Evolutionary conservation across 1,140 invertebrate genomes (phyloP), one percentile per base, ranked within the genome.

Genomic region (Megalonaias nervosa): DNA sequence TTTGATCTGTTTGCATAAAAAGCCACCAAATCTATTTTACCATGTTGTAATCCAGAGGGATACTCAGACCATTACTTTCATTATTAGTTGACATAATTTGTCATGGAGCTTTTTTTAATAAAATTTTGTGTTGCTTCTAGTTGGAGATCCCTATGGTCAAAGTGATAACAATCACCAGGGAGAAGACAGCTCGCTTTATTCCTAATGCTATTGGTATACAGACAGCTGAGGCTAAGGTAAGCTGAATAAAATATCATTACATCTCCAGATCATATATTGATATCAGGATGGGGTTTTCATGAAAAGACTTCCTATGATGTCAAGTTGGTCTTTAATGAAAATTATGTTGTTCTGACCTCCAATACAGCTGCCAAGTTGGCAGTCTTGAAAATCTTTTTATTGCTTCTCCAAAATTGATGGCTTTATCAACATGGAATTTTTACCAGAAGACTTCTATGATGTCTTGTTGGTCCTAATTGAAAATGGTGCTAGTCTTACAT

Each of bases 161-260:
- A 67, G 95, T 98, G 31, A 92, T 95, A 59, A 94, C 94, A 85
- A 95, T 98, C 75, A 96, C 95, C 48, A 96, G 97, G 87, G 96
- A 97, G 91, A 96, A 96, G 92, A 97, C 96, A 77, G 96, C 96
- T 4, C 93, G 95, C 79, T 96, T 98, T 71, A 92, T 93, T 81
- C 96, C 96, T 56, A 98, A 98, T 91, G 96, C 96, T 31, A 95
- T 98, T 65, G 96, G 96, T 23, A 93, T 98, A 23, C 93, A 94
- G 57, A 96, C 95, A n/a, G 91, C 93, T 48, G 94, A 95, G 79
- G 95, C 96, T 84, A 95, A 96, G 77, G 91, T 91, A 81, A 75
- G 76, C n/a, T 17, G 21, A 19, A 26, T 17, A 74, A 19, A 38
- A 58, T 56, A 19, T 31, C 26, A 31, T 31, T 31, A 31, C 26